phyloP scores from a whole-genome alignment of 35 echinoderm and acorn worm genomes.

The Heliocidaris tuberculata region DNA sequence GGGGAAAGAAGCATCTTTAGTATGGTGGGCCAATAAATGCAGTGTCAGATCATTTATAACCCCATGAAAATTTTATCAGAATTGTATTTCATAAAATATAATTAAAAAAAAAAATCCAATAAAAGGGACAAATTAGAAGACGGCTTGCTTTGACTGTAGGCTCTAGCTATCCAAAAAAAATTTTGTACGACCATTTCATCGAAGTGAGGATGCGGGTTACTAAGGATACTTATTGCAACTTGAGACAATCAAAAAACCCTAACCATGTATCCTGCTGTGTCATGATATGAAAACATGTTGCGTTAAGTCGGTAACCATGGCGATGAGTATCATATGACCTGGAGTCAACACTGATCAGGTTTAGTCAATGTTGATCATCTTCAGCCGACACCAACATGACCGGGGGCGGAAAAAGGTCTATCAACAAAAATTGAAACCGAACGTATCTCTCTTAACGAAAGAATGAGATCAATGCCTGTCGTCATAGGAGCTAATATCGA shows the following conservation, averaged over 20 bases:
- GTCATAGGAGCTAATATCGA: background rate
- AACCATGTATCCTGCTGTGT: background rate
- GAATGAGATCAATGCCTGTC: background rate
- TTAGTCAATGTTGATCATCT: slow-evolving; percentile 2
- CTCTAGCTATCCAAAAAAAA: no score
- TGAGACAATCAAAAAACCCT: no score
- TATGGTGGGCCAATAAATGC: no score
- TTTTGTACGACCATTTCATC: no score
- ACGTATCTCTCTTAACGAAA: background rate
- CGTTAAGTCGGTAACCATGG: background rate
- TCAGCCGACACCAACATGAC: background rate
- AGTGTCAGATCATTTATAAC: no score
- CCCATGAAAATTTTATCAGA: no score
- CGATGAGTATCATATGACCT: background rate
- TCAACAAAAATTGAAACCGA: background rate
- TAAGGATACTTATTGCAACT: no score
- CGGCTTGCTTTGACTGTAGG: no score
- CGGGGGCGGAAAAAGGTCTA: background rate
- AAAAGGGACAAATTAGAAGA: no score
- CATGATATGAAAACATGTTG: background rate
- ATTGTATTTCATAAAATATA: no score
- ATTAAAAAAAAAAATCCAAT: no score
- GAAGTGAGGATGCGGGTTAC: no score
- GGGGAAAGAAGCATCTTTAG: background rate
- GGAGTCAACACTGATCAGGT: background rate